Conservation (phyloP, 1,140 invertebrate species). For the Calliphora vicina region DNA sequence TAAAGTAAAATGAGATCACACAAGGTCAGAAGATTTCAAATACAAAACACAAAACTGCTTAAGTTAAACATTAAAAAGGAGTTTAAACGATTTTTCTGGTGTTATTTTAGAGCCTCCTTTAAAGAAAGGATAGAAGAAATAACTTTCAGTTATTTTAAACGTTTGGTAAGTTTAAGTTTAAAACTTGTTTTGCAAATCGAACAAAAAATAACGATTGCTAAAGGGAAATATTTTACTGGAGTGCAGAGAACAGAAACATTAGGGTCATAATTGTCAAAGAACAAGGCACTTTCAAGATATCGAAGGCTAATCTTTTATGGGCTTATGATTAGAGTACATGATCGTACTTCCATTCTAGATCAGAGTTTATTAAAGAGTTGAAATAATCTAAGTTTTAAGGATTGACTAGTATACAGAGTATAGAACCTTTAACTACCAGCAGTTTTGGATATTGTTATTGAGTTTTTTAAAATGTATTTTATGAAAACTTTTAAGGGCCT, state of each 20-base stretch:
- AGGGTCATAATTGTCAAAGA: too few species aligned
- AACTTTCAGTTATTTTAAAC: constrained; percentile 30
- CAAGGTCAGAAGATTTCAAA: constrained; percentile 23
- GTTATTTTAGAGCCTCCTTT: not conserved
- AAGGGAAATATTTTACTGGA: not conserved
- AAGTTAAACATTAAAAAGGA: constrained; percentile 21
- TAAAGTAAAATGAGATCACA: not conserved
- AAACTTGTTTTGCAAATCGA: not conserved
- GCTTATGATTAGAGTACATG: too few species aligned
- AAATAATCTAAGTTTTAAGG: too few species aligned
- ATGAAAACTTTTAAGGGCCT: not conserved
- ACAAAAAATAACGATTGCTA: not conserved
- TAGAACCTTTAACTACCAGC: too few species aligned
- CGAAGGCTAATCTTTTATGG: too few species aligned
- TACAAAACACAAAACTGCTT: not conserved
- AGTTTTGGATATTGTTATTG: too few species aligned
- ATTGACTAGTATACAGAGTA: too few species aligned
- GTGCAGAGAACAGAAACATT: not conserved
- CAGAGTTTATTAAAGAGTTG: too few species aligned
- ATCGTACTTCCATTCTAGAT: too few species aligned
- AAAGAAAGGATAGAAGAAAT: not conserved
- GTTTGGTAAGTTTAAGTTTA: not conserved
- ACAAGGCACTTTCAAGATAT: too few species aligned
- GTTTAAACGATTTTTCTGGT: not conserved
- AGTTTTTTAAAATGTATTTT: too few species aligned